Conservation (phyloP, 2,888 invertebrate species). For the Agrilus cyanescens region DNA sequence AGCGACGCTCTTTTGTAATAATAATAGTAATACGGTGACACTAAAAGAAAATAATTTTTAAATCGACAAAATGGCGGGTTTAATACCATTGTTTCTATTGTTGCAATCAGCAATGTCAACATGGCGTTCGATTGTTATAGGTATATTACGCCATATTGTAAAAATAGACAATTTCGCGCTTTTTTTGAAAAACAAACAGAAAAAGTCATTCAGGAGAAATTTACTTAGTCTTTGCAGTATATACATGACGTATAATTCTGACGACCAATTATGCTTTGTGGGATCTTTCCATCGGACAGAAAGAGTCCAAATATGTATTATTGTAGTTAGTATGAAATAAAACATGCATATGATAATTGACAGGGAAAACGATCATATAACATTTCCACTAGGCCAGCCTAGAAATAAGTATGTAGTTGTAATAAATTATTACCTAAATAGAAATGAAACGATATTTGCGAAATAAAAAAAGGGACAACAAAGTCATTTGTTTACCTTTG, state of each 20-base stretch:
- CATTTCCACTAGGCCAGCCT: conserved; percentile 77
- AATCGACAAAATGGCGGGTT: background rate
- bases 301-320: conserved; percentile 70
- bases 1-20: conserved; percentile 81
- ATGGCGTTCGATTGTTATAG: background rate
- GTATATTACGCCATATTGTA: no score
- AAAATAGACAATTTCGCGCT: background rate
- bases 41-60: conserved; percentile 32
- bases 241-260: conserved; percentile 57
- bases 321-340: conserved; percentile 64
- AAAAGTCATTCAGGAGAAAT: conserved; percentile 24
- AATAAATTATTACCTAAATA: background rate
- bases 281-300: conserved; percentile 57
- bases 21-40: conserved; percentile 79
- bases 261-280: conserved; percentile 50
- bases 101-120: no score
- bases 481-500: no score
- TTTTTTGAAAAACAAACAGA: background rate
- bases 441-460: background rate
- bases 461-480: no score
- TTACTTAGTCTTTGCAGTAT: conserved; percentile 70
- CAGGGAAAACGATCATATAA: conserved; percentile 67
- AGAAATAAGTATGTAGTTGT: conserved; percentile 18
- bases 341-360: conserved; percentile 57
- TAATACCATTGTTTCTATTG: background rate